phyloP scores from a whole-genome alignment of 2,797 vertebrate species.

The Linurgus olivaceus region DNA sequence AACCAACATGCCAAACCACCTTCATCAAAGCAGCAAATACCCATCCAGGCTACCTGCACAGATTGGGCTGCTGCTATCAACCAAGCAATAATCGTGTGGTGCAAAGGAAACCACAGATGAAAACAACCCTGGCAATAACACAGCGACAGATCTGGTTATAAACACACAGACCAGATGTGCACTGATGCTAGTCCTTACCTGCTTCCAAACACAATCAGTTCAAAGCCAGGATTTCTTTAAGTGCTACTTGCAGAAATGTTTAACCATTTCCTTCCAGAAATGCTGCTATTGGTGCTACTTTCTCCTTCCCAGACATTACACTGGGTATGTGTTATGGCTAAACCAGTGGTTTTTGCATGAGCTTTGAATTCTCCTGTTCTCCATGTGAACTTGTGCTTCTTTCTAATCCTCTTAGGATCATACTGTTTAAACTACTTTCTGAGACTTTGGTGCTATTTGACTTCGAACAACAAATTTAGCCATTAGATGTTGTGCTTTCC shows the following conservation, averaged over 20 bases:
- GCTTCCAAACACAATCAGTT: neutral
- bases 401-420: conserved; percentile 36
- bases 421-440: neutral
- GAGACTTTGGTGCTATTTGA: conserved; percentile 12
- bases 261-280: neutral
- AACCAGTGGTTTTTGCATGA: rapidly evolving
- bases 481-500: neutral
- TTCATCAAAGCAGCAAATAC: neutral
- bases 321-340: rapidly evolving
- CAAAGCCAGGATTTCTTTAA: neutral
- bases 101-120: neutral
- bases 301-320: neutral
- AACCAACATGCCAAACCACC: neutral
- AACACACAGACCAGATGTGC: neutral
- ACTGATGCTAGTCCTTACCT: neutral
- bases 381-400: neutral
- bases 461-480: conserved; percentile 22
- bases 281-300: neutral
- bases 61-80: neutral
- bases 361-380: neutral
- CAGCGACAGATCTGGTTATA: neutral
- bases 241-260: neutral
- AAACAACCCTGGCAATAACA: neutral
- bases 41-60: neutral
- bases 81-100: rapidly evolving